These are phyloP conservation scores for Cheilosia vulpina DNA, from an alignment of 2,888 invertebrate species.

Conservation along the genomic window DNA sequence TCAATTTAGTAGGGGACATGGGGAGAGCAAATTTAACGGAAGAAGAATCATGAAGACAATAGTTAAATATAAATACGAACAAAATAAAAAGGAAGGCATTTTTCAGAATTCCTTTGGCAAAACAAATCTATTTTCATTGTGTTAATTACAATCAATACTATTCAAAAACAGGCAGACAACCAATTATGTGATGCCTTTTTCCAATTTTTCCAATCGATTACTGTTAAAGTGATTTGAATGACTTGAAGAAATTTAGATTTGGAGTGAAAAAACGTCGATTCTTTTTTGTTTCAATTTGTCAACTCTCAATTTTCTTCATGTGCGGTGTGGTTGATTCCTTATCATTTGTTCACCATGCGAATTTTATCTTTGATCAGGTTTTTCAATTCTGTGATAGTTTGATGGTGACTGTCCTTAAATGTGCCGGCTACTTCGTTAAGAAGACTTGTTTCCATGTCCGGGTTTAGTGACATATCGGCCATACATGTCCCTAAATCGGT, in stretches of 20 bases:
- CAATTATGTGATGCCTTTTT: too few relatives aligned
- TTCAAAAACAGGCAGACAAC: slow-evolving; percentile 14
- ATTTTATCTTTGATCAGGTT: slow-evolving; percentile 83
- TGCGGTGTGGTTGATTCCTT: slow-evolving; percentile 9
- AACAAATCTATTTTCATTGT: slow-evolving; percentile 29
- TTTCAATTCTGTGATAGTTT: slow-evolving; percentile 81
- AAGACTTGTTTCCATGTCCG: slow-evolving; percentile 81
- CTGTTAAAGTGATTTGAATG: background rate
- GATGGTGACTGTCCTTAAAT: slow-evolving; percentile 82
- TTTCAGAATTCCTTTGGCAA: slow-evolving; percentile 61
- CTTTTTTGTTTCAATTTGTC: slow-evolving; percentile 41
- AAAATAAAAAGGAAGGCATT: slow-evolving; percentile 38
- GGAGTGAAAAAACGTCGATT: slow-evolving; percentile 28
- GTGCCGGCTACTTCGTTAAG: slow-evolving; percentile 81
- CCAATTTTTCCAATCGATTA: too few relatives aligned
- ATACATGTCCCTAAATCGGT: slow-evolving; percentile 81
- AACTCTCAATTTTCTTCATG: background rate
- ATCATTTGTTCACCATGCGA: slow-evolving; percentile 82
- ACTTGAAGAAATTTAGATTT: slow-evolving; percentile 9
- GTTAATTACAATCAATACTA: slow-evolving; percentile 57
- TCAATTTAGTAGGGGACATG: slow-evolving; percentile 43
- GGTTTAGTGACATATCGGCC: slow-evolving; percentile 83
- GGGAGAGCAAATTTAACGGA: slow-evolving; percentile 39
- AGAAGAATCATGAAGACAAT: slow-evolving; percentile 42
- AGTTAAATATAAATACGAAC: slow-evolving; percentile 24